Conservation (phyloP, 2,888 invertebrate genomes). For the Eueremaeus valkanovi region DNA sequence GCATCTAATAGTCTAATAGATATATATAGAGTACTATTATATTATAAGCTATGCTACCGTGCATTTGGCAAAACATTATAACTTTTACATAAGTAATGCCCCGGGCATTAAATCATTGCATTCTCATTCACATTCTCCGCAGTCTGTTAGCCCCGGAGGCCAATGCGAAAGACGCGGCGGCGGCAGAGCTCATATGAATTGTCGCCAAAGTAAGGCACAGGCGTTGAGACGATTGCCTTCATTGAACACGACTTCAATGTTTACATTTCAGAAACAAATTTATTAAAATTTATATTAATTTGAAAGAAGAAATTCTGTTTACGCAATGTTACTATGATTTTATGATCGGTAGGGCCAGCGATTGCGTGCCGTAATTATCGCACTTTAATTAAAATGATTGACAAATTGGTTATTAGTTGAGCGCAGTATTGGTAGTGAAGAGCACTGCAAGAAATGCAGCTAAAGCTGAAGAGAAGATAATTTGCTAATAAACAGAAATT, state of each 20-base stretch:
- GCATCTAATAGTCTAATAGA: constrained; percentile 32
- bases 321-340: not conserved
- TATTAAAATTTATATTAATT: not conserved
- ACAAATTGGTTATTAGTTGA: constrained; percentile 34
- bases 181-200: constrained; percentile 23
- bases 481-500: constrained; percentile 36
- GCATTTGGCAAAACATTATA: not conserved
- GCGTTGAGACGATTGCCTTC: not conserved
- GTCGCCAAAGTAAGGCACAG: constrained; percentile 6
- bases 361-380: constrained; percentile 33
- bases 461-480: constrained; percentile 21
- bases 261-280: not conserved
- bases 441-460: not conserved
- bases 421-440: not conserved
- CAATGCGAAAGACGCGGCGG: constrained; percentile 16
- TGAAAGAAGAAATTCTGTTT: not conserved
- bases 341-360: not conserved
- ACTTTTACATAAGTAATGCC: constrained; percentile 17
- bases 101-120: constrained; percentile 22
- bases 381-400: constrained; percentile 37
- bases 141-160: constrained; percentile 12
- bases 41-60: constrained; percentile 3
- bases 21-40: too few species aligned
- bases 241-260: not conserved
- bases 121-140: constrained; percentile 21